These are phyloP conservation scores for Morpho helenor DNA, from an alignment of 2,888 invertebrate species.

Conservation along the genomic window DNA sequence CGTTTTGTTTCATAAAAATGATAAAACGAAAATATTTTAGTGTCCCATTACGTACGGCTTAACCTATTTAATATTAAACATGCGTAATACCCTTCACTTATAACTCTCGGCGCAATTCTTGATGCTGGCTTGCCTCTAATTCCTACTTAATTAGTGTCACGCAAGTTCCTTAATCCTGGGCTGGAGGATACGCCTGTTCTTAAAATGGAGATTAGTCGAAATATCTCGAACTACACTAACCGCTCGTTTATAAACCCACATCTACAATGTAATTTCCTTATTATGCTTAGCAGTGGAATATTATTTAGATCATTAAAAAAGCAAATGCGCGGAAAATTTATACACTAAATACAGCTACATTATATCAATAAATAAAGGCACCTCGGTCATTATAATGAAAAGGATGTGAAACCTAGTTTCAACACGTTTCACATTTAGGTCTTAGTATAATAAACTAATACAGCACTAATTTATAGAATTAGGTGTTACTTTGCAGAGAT, in stretches of 20 bases:
- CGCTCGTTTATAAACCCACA: slow-evolving; percentile 59
- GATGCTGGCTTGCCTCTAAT: slow-evolving; percentile 76
- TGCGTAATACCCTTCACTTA: slow-evolving; percentile 75
- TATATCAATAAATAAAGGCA: too few species aligned
- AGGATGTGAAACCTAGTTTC: too few species aligned
- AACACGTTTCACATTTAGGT: too few species aligned
- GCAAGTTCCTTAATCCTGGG: slow-evolving; percentile 78
- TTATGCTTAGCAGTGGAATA: too few species aligned
- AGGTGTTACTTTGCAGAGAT: too few species aligned
- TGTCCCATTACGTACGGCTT: too few species aligned
- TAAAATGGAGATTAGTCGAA: slow-evolving; percentile 77
- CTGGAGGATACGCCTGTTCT: slow-evolving; percentile 74
- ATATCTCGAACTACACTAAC: slow-evolving; percentile 74
- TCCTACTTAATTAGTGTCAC: slow-evolving; percentile 79
- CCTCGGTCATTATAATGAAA: too few species aligned
- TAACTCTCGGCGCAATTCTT: slow-evolving; percentile 73
- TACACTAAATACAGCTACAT: too few species aligned
- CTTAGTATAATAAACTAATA: not conserved
- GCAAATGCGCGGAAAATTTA: too few species aligned
- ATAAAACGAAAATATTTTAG: too few species aligned
- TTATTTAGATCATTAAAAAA: too few species aligned
- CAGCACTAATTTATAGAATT: not conserved
- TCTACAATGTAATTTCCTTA: slow-evolving; percentile 31
- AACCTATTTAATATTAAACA: slow-evolving; percentile 33
- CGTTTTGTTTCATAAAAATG: too few species aligned